Conservation (phyloP, 1,140 invertebrate species). For the Drosophila orosa region DNA sequence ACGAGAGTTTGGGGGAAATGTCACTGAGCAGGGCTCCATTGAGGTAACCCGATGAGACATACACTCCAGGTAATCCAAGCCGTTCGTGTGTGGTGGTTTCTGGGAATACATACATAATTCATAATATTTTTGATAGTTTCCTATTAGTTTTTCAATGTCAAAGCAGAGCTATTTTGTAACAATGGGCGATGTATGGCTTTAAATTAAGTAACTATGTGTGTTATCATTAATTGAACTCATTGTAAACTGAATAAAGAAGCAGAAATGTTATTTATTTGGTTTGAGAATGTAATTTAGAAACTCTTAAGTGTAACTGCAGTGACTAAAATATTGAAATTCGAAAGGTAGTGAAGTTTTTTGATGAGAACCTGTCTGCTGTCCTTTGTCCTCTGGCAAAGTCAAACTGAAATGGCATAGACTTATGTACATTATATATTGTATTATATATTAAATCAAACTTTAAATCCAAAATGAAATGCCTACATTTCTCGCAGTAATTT, state of each 20-base stretch:
- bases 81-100: constrained; percentile 26
- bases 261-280: no score
- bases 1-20: constrained; percentile 3
- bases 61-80: constrained; percentile 13
- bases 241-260: not conserved
- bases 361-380: no score
- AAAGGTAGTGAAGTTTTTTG: no score
- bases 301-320: no score
- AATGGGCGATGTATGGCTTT: not conserved
- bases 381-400: no score
- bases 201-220: not conserved
- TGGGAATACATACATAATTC: not conserved
- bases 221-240: not conserved
- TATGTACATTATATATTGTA: no score
- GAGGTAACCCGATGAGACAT: constrained; percentile 23
- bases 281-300: no score
- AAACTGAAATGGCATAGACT: no score
- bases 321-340: no score
- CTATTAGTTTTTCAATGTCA: not conserved
- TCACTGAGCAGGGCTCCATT: constrained; percentile 11
- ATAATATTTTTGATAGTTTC: not conserved
- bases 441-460: no score
- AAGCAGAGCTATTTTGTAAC: not conserved
- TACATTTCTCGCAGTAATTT: not conserved
- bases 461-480: not conserved